Percentiles rank a stretch among this genome's conserved stretches.
Conservation (phyloP, 2,888 invertebrate species). For the Oscheius sp. region DNA sequence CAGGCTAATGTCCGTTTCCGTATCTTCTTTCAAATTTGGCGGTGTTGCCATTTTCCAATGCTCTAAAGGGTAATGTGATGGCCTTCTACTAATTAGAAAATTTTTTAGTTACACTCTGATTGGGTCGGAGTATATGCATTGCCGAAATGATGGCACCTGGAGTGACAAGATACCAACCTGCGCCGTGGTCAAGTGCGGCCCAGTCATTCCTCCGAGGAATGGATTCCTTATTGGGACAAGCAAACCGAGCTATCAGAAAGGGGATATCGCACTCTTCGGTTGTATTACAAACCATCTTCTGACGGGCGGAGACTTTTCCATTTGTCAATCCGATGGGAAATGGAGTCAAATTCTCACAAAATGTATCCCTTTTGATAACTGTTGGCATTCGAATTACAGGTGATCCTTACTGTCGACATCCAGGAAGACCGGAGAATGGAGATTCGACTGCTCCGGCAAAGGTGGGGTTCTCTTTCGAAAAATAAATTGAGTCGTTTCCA, state of each 20-base stretch:
- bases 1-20: constrained; percentile 53
- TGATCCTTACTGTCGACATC: constrained; percentile 60
- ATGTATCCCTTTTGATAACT: constrained; percentile 48
- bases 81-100: background rate
- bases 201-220: constrained; percentile 51
- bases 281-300: constrained; percentile 89
- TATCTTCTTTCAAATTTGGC: constrained; percentile 74
- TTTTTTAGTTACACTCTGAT: constrained; percentile 59
- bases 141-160: constrained; percentile 67
- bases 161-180: constrained; percentile 65
- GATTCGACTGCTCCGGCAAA: constrained; percentile 61
- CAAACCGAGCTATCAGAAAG: constrained; percentile 50
- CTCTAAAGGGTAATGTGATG: constrained; percentile 65
- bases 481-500: constrained; percentile 2
- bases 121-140: constrained; percentile 65
- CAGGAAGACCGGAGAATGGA: constrained; percentile 64
- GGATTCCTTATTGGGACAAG: constrained; percentile 57
- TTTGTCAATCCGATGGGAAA: constrained; percentile 87
- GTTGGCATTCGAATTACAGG: constrained; percentile 38
- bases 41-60: constrained; percentile 79
- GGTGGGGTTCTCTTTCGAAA: background rate
- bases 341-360: constrained; percentile 77
- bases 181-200: constrained; percentile 53
- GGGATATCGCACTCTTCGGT: constrained; percentile 81
- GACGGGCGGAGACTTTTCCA: constrained; percentile 88